Conservation (phyloP, 2,113 vertebrate genomes). For the Naja naja region DNA sequence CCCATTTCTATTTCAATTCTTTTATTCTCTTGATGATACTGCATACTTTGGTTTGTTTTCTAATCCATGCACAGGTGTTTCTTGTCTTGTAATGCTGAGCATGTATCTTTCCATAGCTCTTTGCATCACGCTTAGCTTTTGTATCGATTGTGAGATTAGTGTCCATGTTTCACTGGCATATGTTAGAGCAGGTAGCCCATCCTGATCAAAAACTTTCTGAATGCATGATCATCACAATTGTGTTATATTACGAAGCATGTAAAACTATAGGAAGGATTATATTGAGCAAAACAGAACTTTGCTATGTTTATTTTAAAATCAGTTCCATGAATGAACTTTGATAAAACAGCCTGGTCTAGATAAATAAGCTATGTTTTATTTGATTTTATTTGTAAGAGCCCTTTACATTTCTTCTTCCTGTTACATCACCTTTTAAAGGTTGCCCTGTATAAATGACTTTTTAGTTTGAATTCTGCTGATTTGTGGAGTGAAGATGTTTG, state of each 20-base stretch:
- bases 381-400: background rate
- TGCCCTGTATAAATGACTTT: background rate
- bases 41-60: no score
- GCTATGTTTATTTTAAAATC: background rate
- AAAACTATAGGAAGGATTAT: background rate
- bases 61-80: no score
- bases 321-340: background rate
- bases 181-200: no score
- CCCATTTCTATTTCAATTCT: no score
- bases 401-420: background rate
- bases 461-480: background rate
- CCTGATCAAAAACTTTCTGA: no score
- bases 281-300: background rate
- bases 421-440: background rate
- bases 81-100: no score
- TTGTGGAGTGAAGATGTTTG: background rate
- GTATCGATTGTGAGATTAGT: no score
- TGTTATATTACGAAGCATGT: background rate
- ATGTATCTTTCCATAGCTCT: no score
- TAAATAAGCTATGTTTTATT: background rate
- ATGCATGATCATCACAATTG: background rate
- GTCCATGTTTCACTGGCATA: no score
- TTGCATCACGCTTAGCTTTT: no score
- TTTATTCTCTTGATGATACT: no score
- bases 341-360: background rate